phyloP scores from a whole-genome alignment of 2,888 invertebrate species.

The Lasioglossum figueresi region DNA sequence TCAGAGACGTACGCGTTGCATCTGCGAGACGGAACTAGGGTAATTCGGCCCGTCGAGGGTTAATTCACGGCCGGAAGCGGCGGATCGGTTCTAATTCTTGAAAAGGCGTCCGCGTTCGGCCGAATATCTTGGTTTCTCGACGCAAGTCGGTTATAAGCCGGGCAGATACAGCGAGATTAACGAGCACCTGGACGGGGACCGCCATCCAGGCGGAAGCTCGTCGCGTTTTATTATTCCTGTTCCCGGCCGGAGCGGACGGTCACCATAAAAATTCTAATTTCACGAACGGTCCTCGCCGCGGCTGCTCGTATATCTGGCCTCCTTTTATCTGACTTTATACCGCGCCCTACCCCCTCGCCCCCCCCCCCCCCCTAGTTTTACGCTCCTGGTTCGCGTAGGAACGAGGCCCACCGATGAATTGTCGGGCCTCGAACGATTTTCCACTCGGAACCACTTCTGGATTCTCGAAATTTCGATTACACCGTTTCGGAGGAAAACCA shows the following conservation, averaged over 20 bases:
- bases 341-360: background rate
- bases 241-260: conserved; percentile 42
- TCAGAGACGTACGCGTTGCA: background rate
- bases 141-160: conserved; percentile 37
- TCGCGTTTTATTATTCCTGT: conserved; percentile 60
- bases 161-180: conserved; percentile 58
- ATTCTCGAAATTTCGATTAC: background rate
- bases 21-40: background rate
- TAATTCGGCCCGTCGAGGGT: background rate
- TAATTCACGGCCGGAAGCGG: background rate
- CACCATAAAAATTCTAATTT: conserved; percentile 68
- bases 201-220: conserved; percentile 53
- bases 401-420: background rate
- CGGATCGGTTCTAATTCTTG: background rate
- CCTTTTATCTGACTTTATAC: conserved; percentile 56
- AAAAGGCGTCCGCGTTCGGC: background rate
- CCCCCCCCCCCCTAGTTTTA: background rate
- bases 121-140: conserved; percentile 16
- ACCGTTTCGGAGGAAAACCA: background rate
- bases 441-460: background rate
- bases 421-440: background rate
- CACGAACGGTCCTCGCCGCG: conserved; percentile 49
- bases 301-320: conserved; percentile 51
- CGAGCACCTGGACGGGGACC: conserved; percentile 55
- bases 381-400: background rate